A percentile compares a stretch with the other conserved stretches of the same genome.
Evolutionary conservation across 2,113 vertebrate genomes (phyloP).

Genomic region (Syngnathus scovelli): DNA sequence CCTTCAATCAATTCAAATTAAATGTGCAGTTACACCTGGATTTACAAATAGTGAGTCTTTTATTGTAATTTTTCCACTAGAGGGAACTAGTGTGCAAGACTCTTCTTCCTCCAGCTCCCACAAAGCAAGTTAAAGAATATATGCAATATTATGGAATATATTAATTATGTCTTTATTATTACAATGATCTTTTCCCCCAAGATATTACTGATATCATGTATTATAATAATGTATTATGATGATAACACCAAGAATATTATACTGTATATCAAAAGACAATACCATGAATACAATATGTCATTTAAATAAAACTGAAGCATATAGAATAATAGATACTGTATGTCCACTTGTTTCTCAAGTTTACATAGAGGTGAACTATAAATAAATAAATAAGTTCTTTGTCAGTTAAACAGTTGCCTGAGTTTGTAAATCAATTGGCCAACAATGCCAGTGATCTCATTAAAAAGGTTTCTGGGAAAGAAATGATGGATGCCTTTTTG

Average conservation of each 20-base stretch:
- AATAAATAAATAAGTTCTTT: too few relatives aligned
- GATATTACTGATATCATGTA: not conserved
- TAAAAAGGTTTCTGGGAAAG: too few relatives aligned
- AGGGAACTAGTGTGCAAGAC: constrained; percentile 60
- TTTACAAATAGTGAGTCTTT: not conserved
- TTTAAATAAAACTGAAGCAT: not conserved
- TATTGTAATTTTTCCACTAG: constrained; percentile 59
- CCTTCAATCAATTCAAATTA: not conserved
- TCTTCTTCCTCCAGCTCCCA: not conserved
- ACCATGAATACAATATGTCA: not conserved
- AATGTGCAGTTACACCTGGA: not conserved
- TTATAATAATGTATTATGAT: not conserved
- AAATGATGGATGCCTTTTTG: too few relatives aligned
- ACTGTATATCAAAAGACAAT: not conserved
- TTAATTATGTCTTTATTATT: not conserved
- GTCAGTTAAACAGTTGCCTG: too few relatives aligned
- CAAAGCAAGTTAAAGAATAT: not conserved
- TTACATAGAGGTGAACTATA: too few relatives aligned
- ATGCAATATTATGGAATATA: not conserved
- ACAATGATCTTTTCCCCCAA: not conserved
- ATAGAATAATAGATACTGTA: not conserved
- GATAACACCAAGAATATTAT: not conserved
- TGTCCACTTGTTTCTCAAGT: not conserved
- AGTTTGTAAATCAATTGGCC: too few relatives aligned
- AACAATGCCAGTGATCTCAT: too few relatives aligned